phyloP scores from a whole-genome alignment of 2,888 invertebrate species.

The Pachycephus smyrnensis region DNA sequence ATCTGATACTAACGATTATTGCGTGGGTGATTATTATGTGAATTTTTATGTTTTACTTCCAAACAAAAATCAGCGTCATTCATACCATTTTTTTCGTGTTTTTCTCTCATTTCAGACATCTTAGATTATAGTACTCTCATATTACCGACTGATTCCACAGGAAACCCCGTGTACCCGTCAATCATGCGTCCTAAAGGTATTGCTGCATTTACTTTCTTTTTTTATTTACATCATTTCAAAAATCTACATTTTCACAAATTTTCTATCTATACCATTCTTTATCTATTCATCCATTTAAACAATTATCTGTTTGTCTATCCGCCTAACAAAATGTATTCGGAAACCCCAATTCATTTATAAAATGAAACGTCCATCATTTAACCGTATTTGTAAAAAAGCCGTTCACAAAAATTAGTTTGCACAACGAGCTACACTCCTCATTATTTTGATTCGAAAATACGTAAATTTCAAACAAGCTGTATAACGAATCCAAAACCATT shows the following conservation, averaged over 20 bases:
- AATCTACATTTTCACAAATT: not conserved
- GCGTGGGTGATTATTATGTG: not conserved
- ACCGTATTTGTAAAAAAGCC: not conserved
- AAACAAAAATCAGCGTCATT: not conserved
- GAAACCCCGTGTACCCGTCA: conserved; percentile 78
- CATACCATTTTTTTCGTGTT: conserved; percentile 37
- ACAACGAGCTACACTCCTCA: not conserved
- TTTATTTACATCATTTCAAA: conserved; percentile 10
- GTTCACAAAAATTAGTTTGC: not conserved
- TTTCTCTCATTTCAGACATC: conserved; percentile 75
- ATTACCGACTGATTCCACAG: conserved; percentile 82
- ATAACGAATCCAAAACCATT: not conserved
- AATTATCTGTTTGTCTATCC: not conserved
- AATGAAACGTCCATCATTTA: not conserved
- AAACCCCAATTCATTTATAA: not conserved
- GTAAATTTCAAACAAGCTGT: not conserved
- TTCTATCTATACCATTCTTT: not conserved
- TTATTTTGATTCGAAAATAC: not conserved
- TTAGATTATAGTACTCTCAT: conserved; percentile 79
- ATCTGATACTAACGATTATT: not conserved
- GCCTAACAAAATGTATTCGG: not conserved
- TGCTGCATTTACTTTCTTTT: conserved; percentile 36
- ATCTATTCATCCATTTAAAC: not conserved
- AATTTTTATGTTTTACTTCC: not conserved
- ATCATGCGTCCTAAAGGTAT: conserved; percentile 80